Evolutionary conservation across 2,888 invertebrate species (phyloP).

Genomic region (Temnothorax ravouxi): DNA sequence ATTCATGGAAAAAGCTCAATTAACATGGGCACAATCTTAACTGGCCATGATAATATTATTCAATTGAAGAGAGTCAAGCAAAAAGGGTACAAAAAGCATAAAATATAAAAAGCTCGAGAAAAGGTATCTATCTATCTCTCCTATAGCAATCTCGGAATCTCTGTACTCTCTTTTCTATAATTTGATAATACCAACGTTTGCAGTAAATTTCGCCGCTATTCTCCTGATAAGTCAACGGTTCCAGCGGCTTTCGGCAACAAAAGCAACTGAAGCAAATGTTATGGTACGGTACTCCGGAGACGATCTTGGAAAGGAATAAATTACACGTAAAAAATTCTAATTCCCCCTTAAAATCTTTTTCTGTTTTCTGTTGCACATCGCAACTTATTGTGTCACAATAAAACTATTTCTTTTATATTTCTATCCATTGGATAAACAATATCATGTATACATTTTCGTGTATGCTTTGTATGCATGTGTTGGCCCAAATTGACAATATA

Average conservation of each 20-base stretch:
- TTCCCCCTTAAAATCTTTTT: neutral
- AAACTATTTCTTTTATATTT: neutral
- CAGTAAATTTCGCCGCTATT: slow-evolving; percentile 87
- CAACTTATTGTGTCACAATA: neutral
- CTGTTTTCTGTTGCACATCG: neutral
- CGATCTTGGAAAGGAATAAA: slow-evolving; percentile 77
- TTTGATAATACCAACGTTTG: slow-evolving; percentile 85
- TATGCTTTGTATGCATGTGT: neutral
- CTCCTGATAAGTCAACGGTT: slow-evolving; percentile 86
- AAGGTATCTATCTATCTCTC: neutral
- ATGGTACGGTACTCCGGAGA: slow-evolving; percentile 86
- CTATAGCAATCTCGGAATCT: neutral
- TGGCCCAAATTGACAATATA: too few species aligned
- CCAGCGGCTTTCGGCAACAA: slow-evolving; percentile 87
- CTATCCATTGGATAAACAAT: neutral
- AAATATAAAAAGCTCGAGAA: neutral
- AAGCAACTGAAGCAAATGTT: slow-evolving; percentile 87
- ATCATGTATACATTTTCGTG: neutral
- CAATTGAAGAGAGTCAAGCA: neutral
- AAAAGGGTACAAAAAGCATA: neutral
- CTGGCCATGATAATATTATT: neutral
- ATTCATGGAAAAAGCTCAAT: slow-evolving; percentile 33
- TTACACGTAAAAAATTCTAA: slow-evolving; percentile 21
- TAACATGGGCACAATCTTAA: slow-evolving; percentile 31
- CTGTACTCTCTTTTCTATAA: neutral